phyloP scores from a whole-genome alignment of 2,113 vertebrate species.

The Catagonus wagneri region DNA sequence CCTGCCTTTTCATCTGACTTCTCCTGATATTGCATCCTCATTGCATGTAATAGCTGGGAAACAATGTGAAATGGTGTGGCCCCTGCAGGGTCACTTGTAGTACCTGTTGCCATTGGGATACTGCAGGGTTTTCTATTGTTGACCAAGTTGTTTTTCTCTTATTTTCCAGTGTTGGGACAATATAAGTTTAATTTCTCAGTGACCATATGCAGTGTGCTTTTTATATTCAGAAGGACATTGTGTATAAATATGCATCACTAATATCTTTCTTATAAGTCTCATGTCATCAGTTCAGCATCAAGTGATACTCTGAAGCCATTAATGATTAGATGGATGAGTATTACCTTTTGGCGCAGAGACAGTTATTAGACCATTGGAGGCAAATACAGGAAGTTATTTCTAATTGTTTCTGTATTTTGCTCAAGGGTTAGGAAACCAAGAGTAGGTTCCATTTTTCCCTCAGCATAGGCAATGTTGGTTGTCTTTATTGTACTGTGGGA shows the following conservation, averaged over 20 bases:
- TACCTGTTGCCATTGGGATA: background rate
- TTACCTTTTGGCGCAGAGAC: conserved; percentile 3
- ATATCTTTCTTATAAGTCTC: background rate
- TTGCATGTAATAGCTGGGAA: background rate
- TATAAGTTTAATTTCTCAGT: background rate
- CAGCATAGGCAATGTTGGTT: background rate
- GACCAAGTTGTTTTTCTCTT: background rate
- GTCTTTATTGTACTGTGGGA: background rate
- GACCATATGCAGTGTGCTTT: background rate
- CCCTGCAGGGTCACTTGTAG: background rate
- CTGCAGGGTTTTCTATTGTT: background rate
- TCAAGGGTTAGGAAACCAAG: background rate
- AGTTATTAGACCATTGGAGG: background rate
- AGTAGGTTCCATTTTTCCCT: background rate
- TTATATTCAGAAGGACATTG: background rate
- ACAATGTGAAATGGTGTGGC: background rate
- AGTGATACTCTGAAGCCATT: background rate
- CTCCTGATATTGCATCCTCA: background rate
- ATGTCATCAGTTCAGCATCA: background rate
- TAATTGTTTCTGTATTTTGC: conserved; percentile 27
- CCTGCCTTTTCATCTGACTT: background rate
- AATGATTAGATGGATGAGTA: background rate
- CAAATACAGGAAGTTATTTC: background rate
- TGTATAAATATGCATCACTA: background rate
- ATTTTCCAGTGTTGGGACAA: background rate